These are phyloP conservation scores for Turritopsis rubra DNA, from an alignment of 30 jellyfish, hydroid and myxozoan species.

Conservation along the genomic window DNA sequence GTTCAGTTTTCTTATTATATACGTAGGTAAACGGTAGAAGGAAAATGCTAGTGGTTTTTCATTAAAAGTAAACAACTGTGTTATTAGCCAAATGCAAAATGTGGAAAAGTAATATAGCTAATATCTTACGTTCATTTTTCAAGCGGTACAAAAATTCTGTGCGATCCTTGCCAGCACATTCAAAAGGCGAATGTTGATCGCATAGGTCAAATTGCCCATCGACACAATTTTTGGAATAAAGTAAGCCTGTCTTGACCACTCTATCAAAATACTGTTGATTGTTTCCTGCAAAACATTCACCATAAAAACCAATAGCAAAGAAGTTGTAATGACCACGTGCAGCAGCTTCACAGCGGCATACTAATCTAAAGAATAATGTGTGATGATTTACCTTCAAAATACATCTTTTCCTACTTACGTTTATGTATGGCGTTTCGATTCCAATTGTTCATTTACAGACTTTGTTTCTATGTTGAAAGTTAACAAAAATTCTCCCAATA, in stretches of 20 bases:
- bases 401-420: background rate
- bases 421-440: no score
- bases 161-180: background rate
- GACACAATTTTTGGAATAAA: background rate
- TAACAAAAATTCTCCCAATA: no score
- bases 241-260: slow-evolving; percentile 2
- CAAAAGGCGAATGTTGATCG: slow-evolving; percentile 4
- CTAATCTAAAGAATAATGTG: background rate
- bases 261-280: background rate
- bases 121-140: background rate
- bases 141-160: background rate
- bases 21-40: no score
- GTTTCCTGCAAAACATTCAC: slow-evolving; percentile 5
- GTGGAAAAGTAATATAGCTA: background rate
- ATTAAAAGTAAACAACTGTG: background rate
- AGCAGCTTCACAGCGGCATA: background rate
- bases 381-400: background rate
- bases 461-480: no score
- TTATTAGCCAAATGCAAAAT: background rate
- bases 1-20: no score
- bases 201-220: slow-evolving; percentile 1
- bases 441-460: no score
- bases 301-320: slow-evolving; percentile 13
- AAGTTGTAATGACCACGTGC: background rate
- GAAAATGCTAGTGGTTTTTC: no score